A percentile compares a stretch with the other conserved stretches of the same genome.
These are phyloP conservation scores for Pluvialis apricaria DNA, from an alignment of 2,113 vertebrate species.

Conservation along the genomic window DNA sequence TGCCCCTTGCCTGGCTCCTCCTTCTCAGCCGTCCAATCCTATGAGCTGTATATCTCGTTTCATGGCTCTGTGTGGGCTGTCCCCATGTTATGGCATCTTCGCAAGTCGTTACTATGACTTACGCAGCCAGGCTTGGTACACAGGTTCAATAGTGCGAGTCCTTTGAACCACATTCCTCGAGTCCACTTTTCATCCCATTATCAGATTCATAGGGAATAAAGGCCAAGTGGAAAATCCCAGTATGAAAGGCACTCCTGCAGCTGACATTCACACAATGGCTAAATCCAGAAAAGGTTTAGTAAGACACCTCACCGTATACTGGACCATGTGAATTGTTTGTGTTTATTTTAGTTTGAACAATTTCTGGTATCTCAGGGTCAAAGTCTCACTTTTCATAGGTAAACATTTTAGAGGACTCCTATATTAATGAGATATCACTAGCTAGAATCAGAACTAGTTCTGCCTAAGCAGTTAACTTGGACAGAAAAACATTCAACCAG, in stretches of 20 bases:
- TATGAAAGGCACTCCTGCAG: not conserved
- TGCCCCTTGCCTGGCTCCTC: not conserved
- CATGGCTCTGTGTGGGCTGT: not conserved
- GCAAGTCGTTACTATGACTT: not conserved
- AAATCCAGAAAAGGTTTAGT: not conserved
- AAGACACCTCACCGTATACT: not conserved
- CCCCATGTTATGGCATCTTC: not conserved
- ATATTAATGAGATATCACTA: not conserved
- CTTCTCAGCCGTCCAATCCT: not conserved
- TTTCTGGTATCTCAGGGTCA: not conserved
- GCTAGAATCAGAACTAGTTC: not conserved
- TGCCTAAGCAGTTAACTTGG: not conserved
- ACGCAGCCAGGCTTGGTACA: not conserved
- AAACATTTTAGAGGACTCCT: not conserved
- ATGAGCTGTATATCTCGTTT: not conserved
- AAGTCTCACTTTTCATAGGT: not conserved
- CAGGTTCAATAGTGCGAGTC: not conserved
- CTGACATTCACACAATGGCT: not conserved
- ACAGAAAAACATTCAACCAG: not conserved
- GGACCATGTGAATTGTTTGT: not conserved
- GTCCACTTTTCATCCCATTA: constrained; percentile 14
- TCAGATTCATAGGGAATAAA: not conserved
- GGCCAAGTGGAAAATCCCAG: not conserved
- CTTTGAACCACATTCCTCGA: constrained; percentile 1
- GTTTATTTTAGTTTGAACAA: not conserved